Conservation (phyloP, 2,888 invertebrate genomes). For the Chorisops tibialis region DNA sequence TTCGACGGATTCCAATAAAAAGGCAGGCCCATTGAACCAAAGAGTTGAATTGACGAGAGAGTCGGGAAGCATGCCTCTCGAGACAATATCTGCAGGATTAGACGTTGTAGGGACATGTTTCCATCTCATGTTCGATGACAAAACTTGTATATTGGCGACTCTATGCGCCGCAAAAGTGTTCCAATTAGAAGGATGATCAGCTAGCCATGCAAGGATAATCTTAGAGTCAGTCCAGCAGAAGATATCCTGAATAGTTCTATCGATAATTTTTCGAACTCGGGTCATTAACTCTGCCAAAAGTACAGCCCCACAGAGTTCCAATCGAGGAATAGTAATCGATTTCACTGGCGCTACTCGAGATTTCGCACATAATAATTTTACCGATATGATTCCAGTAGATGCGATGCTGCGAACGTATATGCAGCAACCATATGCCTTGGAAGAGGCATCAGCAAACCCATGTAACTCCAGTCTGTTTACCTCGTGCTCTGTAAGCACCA, state of each 20-base stretch:
- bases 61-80: no score
- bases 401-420: conserved; percentile 15
- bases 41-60: no score
- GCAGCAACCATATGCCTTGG: conserved; percentile 16
- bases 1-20: no score
- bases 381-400: neutral
- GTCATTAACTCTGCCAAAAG: conserved; percentile 34
- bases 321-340: conserved; percentile 36
- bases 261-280: conserved; percentile 23
- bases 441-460: conserved; percentile 30
- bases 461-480: conserved; percentile 16
- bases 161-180: neutral
- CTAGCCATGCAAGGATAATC: conserved; percentile 38
- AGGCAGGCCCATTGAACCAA: no score
- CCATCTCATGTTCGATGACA: neutral
- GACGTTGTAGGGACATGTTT: neutral
- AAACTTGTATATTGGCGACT: neutral
- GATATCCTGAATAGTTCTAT: conserved; percentile 11
- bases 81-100: neutral
- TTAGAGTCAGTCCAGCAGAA: conserved; percentile 38
- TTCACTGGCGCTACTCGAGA: conserved; percentile 28
- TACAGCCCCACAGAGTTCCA: conserved; percentile 40
- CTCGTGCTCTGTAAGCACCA: neutral
- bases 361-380: conserved; percentile 20
- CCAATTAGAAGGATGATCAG: neutral